phyloP scores from a whole-genome alignment of 2,113 vertebrate genomes.

The Rynchops niger region DNA sequence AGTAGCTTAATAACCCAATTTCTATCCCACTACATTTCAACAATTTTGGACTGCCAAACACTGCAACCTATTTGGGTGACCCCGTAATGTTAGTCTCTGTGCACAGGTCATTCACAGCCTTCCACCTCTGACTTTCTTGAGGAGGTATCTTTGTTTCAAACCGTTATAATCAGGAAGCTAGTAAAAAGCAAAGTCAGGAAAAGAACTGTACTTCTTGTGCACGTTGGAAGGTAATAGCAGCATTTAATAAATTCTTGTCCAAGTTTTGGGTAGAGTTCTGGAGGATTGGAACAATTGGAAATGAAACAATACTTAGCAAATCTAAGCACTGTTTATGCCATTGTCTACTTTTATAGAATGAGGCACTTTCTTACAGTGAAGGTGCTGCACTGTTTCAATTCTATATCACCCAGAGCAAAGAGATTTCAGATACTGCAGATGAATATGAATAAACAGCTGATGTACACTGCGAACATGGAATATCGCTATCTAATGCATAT shows the following conservation, averaged over 20 bases:
- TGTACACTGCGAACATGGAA: not conserved
- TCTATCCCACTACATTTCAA: not conserved
- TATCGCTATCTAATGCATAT: not conserved
- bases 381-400: not conserved
- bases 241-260: not conserved
- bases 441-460: not conserved
- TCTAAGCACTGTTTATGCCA: not conserved
- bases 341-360: not conserved
- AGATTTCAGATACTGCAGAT: not conserved
- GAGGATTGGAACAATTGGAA: accelerated
- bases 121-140: not conserved
- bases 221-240: not conserved
- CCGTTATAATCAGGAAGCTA: not conserved
- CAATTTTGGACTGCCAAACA: not conserved
- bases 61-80: not conserved
- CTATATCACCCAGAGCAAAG: not conserved
- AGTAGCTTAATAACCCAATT: not conserved
- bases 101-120: not conserved
- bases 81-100: not conserved
- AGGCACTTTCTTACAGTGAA: not conserved
- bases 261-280: not conserved
- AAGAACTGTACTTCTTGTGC: not conserved
- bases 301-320: not conserved
- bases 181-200: not conserved
- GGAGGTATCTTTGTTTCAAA: not conserved